phyloP scores from a whole-genome alignment of 2,113 vertebrate species.

The Aptenodytes forsteri region DNA sequence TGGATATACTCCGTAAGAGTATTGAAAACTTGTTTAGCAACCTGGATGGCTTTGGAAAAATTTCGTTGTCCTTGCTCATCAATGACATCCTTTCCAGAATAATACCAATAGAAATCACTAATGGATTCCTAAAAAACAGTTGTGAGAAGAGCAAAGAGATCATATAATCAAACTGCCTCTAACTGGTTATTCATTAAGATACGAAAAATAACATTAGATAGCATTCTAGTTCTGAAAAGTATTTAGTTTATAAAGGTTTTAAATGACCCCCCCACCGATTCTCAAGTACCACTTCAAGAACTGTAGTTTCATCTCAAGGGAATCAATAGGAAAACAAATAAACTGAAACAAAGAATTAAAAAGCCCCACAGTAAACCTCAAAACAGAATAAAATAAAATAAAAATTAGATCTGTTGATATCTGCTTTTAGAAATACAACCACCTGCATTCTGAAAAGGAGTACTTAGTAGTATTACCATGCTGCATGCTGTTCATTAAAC shows the following conservation, averaged over 20 bases:
- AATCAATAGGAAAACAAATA: not conserved
- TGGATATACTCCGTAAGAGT: conserved; percentile 97
- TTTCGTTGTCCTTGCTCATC: conserved; percentile 96
- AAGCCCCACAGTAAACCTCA: not conserved
- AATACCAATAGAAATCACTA: conserved; percentile 99
- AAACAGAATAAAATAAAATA: not conserved
- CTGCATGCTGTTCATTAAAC: not conserved
- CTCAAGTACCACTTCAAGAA: not conserved
- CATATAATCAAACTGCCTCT: not conserved
- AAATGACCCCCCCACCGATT: rapidly evolving
- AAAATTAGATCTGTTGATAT: not conserved
- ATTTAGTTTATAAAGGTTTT: not conserved
- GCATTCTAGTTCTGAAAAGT: not conserved
- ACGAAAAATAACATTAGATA: not conserved
- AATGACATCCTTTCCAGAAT: conserved; percentile 95
- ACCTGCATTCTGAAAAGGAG: not conserved
- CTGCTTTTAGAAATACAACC: not conserved
- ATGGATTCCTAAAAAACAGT: conserved; percentile 87
- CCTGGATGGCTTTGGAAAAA: conserved; percentile 97
- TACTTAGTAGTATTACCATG: not conserved
- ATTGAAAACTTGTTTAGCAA: conserved; percentile 98
- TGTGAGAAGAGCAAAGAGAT: not conserved
- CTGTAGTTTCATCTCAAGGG: not conserved
- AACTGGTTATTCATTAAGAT: not conserved
- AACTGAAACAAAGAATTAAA: not conserved